phyloP scores from a whole-genome alignment of 2,888 invertebrate genomes.

The Nephrotoma flavescens region DNA sequence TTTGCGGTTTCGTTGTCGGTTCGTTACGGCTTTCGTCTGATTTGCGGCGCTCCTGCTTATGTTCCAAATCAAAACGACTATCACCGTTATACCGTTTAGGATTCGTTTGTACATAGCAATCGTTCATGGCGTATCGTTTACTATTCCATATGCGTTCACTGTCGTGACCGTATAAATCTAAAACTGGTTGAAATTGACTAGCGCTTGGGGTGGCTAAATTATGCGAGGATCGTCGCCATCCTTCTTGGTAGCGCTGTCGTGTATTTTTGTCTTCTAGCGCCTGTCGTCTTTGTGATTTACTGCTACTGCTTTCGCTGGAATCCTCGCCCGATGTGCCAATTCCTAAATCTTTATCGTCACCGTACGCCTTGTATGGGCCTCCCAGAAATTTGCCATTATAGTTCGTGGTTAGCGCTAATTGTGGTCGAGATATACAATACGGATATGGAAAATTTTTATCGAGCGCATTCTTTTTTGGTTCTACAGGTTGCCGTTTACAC shows the following conservation, averaged over 20 bases:
- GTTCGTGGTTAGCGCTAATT: slow-evolving; percentile 43
- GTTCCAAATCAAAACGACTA: background rate
- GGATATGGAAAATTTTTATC: slow-evolving; percentile 51
- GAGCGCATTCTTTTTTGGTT: slow-evolving; percentile 39
- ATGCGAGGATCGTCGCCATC: slow-evolving; percentile 52
- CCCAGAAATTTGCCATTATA: slow-evolving; percentile 36
- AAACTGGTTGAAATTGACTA: slow-evolving; percentile 45
- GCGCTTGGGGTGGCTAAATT: slow-evolving; percentile 31
- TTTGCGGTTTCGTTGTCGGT: background rate
- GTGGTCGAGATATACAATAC: slow-evolving; percentile 57
- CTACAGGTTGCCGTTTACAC: slow-evolving; percentile 28
- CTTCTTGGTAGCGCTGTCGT: slow-evolving; percentile 47
- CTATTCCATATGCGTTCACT: slow-evolving; percentile 15
- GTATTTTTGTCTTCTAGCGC: slow-evolving; percentile 41
- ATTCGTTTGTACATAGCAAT: slow-evolving; percentile 1
- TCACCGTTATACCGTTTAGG: background rate
- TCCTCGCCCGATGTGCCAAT: slow-evolving; percentile 75
- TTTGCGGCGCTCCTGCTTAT: slow-evolving; percentile 5
- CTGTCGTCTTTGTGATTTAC: slow-evolving; percentile 52
- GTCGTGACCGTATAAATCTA: slow-evolving; percentile 52
- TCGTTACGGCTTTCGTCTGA: background rate
- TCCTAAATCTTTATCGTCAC: slow-evolving; percentile 61
- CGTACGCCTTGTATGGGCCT: slow-evolving; percentile 44
- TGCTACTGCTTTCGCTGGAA: slow-evolving; percentile 66
- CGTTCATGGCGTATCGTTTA: slow-evolving; percentile 1